Evolutionary conservation across 2,888 invertebrate species (phyloP).

Genomic region (Idaea biselata): DNA sequence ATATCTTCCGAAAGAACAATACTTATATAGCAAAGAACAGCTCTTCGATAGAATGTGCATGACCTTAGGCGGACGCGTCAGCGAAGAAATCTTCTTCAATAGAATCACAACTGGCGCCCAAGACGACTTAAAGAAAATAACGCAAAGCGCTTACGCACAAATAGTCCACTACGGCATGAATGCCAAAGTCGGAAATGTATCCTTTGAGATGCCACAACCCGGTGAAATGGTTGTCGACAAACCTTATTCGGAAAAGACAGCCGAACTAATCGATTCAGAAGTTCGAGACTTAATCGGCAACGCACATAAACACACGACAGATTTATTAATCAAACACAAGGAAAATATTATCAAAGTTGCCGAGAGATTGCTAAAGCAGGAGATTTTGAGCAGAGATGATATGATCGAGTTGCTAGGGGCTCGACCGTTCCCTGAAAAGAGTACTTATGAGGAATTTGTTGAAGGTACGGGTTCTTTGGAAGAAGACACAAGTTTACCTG

Average conservation of each 20-base stretch:
- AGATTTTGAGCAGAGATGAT: slow-evolving; percentile 96
- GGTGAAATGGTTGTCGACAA: slow-evolving; percentile 97
- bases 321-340: slow-evolving; percentile 89
- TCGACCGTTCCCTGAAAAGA: slow-evolving; percentile 98
- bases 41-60: slow-evolving; percentile 99
- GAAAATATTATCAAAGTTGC: slow-evolving; percentile 93
- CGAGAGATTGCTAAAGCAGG: slow-evolving; percentile 93
- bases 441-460: slow-evolving; percentile 99
- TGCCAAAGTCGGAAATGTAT: slow-evolving; percentile 96
- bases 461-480: slow-evolving; percentile 99
- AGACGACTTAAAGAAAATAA: slow-evolving; percentile 98
- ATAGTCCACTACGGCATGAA: slow-evolving; percentile 99
- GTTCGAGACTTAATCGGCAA: slow-evolving; percentile 79
- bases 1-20: slow-evolving; percentile 99
- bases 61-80: slow-evolving; percentile 98
- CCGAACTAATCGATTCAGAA: slow-evolving; percentile 96
- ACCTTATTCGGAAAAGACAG: slow-evolving; percentile 98
- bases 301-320: slow-evolving; percentile 91
- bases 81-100: slow-evolving; percentile 98
- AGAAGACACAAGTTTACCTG: slow-evolving; percentile 96
- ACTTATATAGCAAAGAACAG: slow-evolving; percentile 97
- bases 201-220: slow-evolving; percentile 95
- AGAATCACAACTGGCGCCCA: slow-evolving; percentile 99
- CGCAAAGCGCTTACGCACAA: slow-evolving; percentile 98
- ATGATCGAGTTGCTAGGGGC: slow-evolving; percentile 97